Evolutionary conservation across 2,888 invertebrate species (phyloP).

Genomic region (Cataglyphis rosenhaueri): DNA sequence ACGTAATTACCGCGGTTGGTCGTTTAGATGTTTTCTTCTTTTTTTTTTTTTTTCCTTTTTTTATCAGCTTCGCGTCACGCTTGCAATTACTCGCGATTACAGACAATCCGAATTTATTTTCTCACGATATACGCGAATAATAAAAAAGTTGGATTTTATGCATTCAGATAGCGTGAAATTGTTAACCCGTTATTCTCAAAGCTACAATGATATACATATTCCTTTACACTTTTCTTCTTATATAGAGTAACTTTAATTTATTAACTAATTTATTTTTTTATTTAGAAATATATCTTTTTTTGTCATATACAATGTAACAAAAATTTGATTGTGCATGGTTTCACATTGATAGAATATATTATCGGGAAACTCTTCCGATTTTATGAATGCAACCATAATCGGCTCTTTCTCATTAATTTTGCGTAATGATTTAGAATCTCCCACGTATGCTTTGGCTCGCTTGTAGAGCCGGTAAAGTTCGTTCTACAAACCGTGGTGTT

Average conservation of each 20-base stretch:
- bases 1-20: conserved; percentile 45
- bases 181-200: not conserved
- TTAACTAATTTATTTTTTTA: not conserved
- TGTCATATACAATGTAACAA: not conserved
- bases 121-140: not conserved
- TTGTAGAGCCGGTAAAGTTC: conserved; percentile 8
- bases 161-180: not conserved
- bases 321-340: not conserved
- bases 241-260: too few species aligned
- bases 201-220: not conserved
- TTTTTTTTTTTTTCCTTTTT: not conserved
- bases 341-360: not conserved
- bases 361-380: conserved; percentile 2
- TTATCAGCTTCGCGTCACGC: not conserved
- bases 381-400: conserved; percentile 19
- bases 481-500: conserved; percentile 38
- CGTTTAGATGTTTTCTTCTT: not conserved
- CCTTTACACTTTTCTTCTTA: not conserved
- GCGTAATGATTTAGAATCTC: conserved; percentile 40
- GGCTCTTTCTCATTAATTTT: conserved; percentile 36
- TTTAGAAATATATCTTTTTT: not conserved
- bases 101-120: conserved; percentile 13
- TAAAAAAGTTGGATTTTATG: not conserved
- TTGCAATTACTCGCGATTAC: not conserved
- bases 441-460: conserved; percentile 10